Conservation (phyloP, 2,888 invertebrate genomes). For the Yponomeuta cagnagella region DNA sequence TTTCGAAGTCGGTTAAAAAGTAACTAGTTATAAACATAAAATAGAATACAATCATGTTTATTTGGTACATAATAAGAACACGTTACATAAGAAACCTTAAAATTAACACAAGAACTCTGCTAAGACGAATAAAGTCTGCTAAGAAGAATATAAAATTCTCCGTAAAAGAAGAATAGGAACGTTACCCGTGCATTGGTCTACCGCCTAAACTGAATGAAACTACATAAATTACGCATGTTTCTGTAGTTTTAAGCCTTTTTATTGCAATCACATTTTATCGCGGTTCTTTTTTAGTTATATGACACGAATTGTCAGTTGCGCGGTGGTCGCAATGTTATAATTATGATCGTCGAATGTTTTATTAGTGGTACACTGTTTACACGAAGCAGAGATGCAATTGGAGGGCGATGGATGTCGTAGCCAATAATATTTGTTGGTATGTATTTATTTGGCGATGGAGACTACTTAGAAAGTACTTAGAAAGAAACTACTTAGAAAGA, state of each 20-base stretch:
- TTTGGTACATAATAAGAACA: too few relatives aligned
- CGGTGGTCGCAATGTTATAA: neutral
- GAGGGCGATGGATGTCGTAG: neutral
- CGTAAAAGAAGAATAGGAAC: neutral
- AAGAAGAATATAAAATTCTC: too few relatives aligned
- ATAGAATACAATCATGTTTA: too few relatives aligned
- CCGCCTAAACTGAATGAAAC: neutral
- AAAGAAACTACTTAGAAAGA: too few relatives aligned
- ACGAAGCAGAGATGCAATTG: neutral
- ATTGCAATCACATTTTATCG: neutral
- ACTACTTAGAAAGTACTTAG: too few relatives aligned
- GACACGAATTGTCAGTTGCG: neutral
- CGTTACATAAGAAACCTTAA: too few relatives aligned
- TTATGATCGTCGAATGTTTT: neutral
- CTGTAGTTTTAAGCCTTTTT: neutral
- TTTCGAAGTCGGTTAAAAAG: too few relatives aligned
- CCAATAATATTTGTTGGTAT: too few relatives aligned
- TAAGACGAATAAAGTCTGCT: too few relatives aligned
- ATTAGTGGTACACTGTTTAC: neutral
- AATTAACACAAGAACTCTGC: too few relatives aligned
- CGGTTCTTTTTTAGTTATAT: neutral
- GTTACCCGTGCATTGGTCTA: neutral
- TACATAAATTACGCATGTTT: neutral
- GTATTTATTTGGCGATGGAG: too few relatives aligned
- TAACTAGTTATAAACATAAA: too few relatives aligned